phyloP scores from a whole-genome alignment of 1,140 invertebrate genomes.

The Zaprionus capensis region DNA sequence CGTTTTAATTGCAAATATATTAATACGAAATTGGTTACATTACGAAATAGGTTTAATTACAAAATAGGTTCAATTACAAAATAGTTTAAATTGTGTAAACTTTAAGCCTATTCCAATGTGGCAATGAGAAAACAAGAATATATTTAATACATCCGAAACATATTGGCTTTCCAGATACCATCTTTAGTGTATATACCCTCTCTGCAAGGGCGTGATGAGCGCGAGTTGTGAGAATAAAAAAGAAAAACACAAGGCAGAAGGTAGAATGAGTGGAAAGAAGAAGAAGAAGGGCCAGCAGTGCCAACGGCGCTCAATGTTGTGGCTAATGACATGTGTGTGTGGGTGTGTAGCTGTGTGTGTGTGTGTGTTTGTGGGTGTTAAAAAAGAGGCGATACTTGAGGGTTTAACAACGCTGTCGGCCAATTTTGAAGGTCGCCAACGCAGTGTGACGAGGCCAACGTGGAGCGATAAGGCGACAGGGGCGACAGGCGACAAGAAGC shows the following conservation, averaged over 20 bases:
- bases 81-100: too few relatives aligned
- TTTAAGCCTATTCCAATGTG: too few relatives aligned
- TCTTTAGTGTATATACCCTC: neutral
- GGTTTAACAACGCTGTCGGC: slow-evolving; percentile 64
- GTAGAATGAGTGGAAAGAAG: slow-evolving; percentile 1
- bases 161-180: neutral
- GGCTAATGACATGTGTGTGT: slow-evolving; percentile 67
- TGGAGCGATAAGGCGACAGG: slow-evolving; percentile 9
- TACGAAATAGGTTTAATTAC: too few relatives aligned
- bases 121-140: too few relatives aligned
- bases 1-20: too few relatives aligned
- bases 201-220: slow-evolving; percentile 9
- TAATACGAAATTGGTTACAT: too few relatives aligned
- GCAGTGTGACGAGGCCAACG: slow-evolving; percentile 41
- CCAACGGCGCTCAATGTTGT: slow-evolving; percentile 66
- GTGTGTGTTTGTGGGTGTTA: slow-evolving; percentile 35
- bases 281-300: slow-evolving; percentile 31
- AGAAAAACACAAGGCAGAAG: neutral
- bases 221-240: slow-evolving; percentile 23
- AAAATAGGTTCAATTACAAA: too few relatives aligned
- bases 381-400: slow-evolving; percentile 72
- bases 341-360: slow-evolving; percentile 25
- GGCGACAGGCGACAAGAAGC: slow-evolving; percentile 6
- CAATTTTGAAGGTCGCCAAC: slow-evolving; percentile 73
- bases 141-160: too few relatives aligned